phyloP scores from a whole-genome alignment of 2,888 invertebrate species.

The Acleris holmiana region DNA sequence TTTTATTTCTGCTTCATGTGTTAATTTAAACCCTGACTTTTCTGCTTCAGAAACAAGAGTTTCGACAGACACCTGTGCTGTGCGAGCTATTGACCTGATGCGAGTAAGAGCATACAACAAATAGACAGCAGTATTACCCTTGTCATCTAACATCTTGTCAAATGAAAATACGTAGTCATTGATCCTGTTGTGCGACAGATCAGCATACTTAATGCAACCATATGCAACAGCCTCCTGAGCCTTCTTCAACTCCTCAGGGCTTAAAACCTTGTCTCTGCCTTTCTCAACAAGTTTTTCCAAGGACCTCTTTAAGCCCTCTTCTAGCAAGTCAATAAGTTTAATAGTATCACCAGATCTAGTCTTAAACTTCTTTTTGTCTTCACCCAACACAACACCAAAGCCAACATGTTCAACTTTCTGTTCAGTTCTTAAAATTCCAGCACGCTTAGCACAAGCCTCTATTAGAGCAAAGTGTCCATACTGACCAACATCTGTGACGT shows the following conservation, averaged over 20 bases:
- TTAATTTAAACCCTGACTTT: conserved; percentile 86
- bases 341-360: conserved; percentile 98
- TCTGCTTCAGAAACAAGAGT: conserved; percentile 86
- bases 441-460: conserved; percentile 90
- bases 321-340: conserved; percentile 92
- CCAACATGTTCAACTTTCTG: conserved; percentile 95
- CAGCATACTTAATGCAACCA: conserved; percentile 99
- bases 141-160: conserved; percentile 99
- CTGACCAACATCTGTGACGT: conserved; percentile 98
- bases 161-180: conserved; percentile 99
- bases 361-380: conserved; percentile 99
- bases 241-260: conserved; percentile 89
- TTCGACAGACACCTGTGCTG: conserved; percentile 87
- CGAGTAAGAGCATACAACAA: conserved; percentile 97
- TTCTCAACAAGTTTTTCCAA: conserved; percentile 94
- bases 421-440: conserved; percentile 87
- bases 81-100: conserved; percentile 95
- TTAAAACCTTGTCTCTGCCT: conserved; percentile 92
- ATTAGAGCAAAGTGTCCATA: conserved; percentile 88
- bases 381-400: conserved; percentile 98
- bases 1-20: conserved; percentile 97
- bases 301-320: conserved; percentile 94
- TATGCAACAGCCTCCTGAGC: conserved; percentile 97
- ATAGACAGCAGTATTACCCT: conserved; percentile 99
- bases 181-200: conserved; percentile 95